Evolutionary conservation across 1,140 invertebrate species (phyloP).

Genomic region (Dreissena polymorpha): DNA sequence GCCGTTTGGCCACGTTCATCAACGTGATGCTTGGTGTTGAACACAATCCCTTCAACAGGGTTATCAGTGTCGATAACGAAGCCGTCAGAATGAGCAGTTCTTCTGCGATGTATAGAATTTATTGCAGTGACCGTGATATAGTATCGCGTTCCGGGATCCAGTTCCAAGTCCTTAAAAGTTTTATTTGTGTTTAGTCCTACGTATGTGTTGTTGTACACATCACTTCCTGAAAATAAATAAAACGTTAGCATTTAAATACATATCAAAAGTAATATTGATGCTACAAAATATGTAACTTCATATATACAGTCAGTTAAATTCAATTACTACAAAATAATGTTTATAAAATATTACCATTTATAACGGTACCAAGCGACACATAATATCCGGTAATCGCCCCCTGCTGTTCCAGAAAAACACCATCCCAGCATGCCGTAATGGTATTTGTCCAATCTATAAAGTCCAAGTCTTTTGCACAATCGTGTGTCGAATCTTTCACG

Average conservation of each 20-base stretch:
- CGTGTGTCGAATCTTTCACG: background rate
- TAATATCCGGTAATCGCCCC: conserved; percentile 9
- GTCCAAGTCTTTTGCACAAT: conserved; percentile 12
- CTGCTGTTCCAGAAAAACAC: conserved; percentile 49
- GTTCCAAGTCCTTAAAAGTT: background rate
- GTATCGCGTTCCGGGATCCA: conserved; percentile 48
- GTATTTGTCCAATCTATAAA: background rate
- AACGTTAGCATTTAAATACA: background rate
- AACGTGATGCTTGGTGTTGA: conserved; percentile 23
- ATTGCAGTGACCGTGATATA: conserved; percentile 53
- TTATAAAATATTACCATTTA: background rate
- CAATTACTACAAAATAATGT: background rate
- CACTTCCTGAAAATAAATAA: conserved; percentile 43
- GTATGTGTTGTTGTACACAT: conserved; percentile 10
- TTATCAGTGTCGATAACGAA: conserved; percentile 49
- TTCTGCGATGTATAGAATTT: conserved; percentile 41
- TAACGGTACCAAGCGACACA: background rate
- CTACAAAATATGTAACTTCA: background rate
- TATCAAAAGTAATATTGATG: background rate
- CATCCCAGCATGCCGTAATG: conserved; percentile 50
- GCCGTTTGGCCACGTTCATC: conserved; percentile 20
- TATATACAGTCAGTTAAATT: background rate
- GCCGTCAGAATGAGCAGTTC: conserved; percentile 48
- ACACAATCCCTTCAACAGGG: conserved; percentile 50
- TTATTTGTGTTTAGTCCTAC: conserved; percentile 24